These are phyloP conservation scores for Meloe dianella DNA, from an alignment of 2,888 invertebrate species.

Conservation along the genomic window DNA sequence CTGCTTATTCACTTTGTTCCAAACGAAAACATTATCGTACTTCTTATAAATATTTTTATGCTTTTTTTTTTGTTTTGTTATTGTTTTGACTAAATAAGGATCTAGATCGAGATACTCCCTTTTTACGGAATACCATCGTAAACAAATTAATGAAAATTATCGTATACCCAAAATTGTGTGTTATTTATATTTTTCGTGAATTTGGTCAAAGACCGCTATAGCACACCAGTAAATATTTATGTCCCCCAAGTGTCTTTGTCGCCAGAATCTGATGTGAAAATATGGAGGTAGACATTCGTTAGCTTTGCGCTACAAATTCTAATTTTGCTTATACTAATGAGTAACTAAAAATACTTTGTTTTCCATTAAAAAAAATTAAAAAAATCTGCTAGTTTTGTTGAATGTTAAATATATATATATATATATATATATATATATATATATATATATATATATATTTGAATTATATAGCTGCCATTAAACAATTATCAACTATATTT, in stretches of 20 bases:
- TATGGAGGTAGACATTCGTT: conserved; percentile 26
- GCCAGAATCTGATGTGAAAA: conserved; percentile 13
- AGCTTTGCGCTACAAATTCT: conserved; percentile 24
- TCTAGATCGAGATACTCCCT: too few species aligned
- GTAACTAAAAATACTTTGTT: conserved; percentile 27
- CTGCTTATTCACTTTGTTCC: background rate
- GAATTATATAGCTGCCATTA: background rate
- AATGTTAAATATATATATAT: background rate
- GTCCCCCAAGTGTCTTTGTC: background rate
- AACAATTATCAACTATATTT: background rate
- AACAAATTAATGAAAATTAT: too few species aligned
- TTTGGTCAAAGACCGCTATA: conserved; percentile 7
- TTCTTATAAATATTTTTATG: too few species aligned
- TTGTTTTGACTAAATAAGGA: too few species aligned
- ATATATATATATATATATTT: background rate
- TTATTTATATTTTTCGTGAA: background rate
- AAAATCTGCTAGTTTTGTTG: background rate
- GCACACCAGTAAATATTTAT: background rate
- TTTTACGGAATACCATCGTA: too few species aligned
- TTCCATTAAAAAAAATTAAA: conserved; percentile 17
- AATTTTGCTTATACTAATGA: conserved; percentile 27
- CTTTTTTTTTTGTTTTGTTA: too few species aligned
- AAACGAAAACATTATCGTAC: too few species aligned
- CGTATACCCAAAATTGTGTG: background rate
- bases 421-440: too few species aligned